Evolutionary conservation across 2,113 vertebrate genomes (phyloP).

Genomic region (Callocephalon fimbriatum): DNA sequence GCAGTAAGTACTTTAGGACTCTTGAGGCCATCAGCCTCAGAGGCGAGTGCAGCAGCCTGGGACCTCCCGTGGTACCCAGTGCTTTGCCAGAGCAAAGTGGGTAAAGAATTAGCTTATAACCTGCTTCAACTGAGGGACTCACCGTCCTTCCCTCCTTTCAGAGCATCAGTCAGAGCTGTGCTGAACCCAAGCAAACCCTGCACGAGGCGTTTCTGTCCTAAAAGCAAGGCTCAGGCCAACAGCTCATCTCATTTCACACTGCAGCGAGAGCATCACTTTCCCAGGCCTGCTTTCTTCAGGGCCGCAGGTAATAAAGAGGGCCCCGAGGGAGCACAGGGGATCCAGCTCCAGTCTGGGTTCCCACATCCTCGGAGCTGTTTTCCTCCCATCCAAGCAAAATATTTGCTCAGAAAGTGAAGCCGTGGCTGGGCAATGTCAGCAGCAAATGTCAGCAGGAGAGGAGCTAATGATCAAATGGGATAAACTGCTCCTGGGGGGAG

Average conservation of each 20-base stretch:
- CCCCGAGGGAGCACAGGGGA: not conserved
- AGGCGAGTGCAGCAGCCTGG: fast-evolving
- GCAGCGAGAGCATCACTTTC: not conserved
- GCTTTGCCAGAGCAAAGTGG: not conserved
- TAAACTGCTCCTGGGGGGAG: not conserved
- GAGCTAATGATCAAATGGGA: not conserved
- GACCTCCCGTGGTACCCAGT: fast-evolving
- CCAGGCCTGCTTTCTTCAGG: not conserved
- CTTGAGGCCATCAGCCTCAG: not conserved
- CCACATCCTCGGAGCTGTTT: not conserved
- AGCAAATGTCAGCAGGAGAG: conserved; percentile 1
- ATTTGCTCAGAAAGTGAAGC: conserved; percentile 26
- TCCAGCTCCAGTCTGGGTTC: not conserved
- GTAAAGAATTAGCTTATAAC: not conserved
- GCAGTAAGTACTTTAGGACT: not conserved
- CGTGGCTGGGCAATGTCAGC: not conserved
- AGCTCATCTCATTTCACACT: not conserved
- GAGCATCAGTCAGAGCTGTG: not conserved
- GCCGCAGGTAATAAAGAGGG: not conserved
- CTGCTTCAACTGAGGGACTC: not conserved
- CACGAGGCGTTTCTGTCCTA: not conserved
- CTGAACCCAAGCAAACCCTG: not conserved
- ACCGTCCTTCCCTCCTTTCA: not conserved
- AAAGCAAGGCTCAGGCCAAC: not conserved
- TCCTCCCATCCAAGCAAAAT: conserved; percentile 57